These are phyloP conservation scores for Alloscopus bannaensis DNA, from an alignment of 2,888 invertebrate species.

Conservation along the genomic window DNA sequence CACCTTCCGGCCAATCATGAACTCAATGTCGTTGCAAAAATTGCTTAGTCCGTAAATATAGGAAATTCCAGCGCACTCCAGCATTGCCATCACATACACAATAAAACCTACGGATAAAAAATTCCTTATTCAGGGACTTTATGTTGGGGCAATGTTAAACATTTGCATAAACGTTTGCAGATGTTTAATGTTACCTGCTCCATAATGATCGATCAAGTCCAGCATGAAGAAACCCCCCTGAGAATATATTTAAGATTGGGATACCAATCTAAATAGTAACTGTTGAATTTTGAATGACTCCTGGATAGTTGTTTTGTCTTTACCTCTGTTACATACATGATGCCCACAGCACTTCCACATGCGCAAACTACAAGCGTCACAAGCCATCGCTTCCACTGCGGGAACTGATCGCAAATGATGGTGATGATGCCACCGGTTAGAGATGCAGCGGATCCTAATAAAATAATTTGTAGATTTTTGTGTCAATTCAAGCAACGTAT, in stretches of 20 bases:
- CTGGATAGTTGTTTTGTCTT: neutral
- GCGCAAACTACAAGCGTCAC: slow-evolving; percentile 79
- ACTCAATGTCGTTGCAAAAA: slow-evolving; percentile 73
- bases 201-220: slow-evolving; percentile 80
- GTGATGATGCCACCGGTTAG: slow-evolving; percentile 83
- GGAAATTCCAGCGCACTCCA: slow-evolving; percentile 78
- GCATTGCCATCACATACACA: slow-evolving; percentile 76
- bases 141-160: too few relatives aligned
- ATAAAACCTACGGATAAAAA: neutral
- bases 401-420: slow-evolving; percentile 82
- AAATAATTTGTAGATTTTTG: too few relatives aligned
- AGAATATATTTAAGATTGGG: too few relatives aligned
- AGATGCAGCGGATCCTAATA: slow-evolving; percentile 85
- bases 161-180: slow-evolving; percentile 81
- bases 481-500: too few relatives aligned
- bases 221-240: slow-evolving; percentile 80
- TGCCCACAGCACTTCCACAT: slow-evolving; percentile 81
- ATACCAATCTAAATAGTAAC: too few relatives aligned
- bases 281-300: too few relatives aligned
- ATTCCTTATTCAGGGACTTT: neutral
- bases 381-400: slow-evolving; percentile 79
- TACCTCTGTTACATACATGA: slow-evolving; percentile 81
- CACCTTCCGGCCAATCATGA: slow-evolving; percentile 76
- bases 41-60: slow-evolving; percentile 73
- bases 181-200: slow-evolving; percentile 81